These are phyloP conservation scores for Phortica magna DNA, from an alignment of 2,888 invertebrate species.

Conservation along the genomic window DNA sequence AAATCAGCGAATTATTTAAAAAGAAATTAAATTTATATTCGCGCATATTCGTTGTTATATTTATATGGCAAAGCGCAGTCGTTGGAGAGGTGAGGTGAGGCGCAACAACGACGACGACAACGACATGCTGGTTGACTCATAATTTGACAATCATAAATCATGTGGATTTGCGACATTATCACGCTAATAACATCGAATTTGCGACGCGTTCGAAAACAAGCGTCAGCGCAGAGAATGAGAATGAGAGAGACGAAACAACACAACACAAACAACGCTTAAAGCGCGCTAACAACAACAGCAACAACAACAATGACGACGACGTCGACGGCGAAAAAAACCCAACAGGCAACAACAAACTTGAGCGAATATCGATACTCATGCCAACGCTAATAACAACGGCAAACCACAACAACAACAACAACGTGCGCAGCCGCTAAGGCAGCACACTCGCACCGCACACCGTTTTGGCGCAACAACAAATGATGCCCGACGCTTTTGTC, in stretches of 20 bases:
- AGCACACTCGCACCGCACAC: neutral
- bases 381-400: constrained; percentile 42
- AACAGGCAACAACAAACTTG: constrained; percentile 36
- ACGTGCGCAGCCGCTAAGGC: constrained; percentile 37
- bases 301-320: constrained; percentile 31
- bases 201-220: constrained; percentile 44
- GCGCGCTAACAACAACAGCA: constrained; percentile 36
- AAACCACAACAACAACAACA: constrained; percentile 44
- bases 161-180: constrained; percentile 75
- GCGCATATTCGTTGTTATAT: constrained; percentile 26
- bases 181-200: constrained; percentile 74
- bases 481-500: constrained; percentile 74
- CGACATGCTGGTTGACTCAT: constrained; percentile 39
- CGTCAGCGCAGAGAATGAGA: constrained; percentile 46
- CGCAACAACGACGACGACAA: neutral
- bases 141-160: constrained; percentile 70
- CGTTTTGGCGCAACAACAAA: constrained; percentile 63
- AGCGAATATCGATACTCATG: constrained; percentile 4
- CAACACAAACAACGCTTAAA: constrained; percentile 38
- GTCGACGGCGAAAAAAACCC: constrained; percentile 14
- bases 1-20: constrained; percentile 53
- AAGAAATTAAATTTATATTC: constrained; percentile 59
- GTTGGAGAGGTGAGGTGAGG: neutral
- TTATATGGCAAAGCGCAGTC: neutral
- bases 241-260: constrained; percentile 23